phyloP scores from a whole-genome alignment of 2,797 vertebrate species.

The Florisuga fusca region DNA sequence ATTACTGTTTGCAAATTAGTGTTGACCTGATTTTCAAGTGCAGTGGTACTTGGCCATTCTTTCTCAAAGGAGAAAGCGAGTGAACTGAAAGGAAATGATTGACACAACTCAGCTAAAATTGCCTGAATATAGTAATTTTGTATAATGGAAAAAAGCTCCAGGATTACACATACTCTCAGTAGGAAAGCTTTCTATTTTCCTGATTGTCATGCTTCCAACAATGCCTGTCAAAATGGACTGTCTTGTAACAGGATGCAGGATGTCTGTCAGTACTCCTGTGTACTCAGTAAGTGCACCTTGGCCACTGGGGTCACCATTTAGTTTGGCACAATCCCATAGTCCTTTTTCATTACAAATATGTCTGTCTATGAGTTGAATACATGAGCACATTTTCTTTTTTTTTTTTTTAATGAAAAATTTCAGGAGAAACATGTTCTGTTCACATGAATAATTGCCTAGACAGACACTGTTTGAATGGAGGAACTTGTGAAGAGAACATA shows the following conservation, averaged over 20 bases:
- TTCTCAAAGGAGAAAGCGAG: not conserved
- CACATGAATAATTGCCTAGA: conserved; percentile 78
- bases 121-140: not conserved
- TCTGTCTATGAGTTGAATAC: not conserved
- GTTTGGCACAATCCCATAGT: not conserved
- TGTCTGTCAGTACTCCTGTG: not conserved
- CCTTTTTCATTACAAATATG: not conserved
- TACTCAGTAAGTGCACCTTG: not conserved
- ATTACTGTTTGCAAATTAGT: not conserved
- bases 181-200: not conserved
- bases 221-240: not conserved
- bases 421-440: conserved; percentile 81
- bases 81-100: not conserved
- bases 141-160: not conserved
- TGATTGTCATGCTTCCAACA: not conserved
- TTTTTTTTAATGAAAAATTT: conserved; percentile 1
- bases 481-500: conserved; percentile 79
- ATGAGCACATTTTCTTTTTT: not conserved
- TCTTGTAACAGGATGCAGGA: not conserved
- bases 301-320: not conserved
- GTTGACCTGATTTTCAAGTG: not conserved
- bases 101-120: not conserved
- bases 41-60: not conserved
- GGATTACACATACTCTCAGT: not conserved
- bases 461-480: conserved; percentile 82